Base-by-base conservation (phyloP, 2,797 vertebrate genomes). In the Balearica regulorum region DNA sequence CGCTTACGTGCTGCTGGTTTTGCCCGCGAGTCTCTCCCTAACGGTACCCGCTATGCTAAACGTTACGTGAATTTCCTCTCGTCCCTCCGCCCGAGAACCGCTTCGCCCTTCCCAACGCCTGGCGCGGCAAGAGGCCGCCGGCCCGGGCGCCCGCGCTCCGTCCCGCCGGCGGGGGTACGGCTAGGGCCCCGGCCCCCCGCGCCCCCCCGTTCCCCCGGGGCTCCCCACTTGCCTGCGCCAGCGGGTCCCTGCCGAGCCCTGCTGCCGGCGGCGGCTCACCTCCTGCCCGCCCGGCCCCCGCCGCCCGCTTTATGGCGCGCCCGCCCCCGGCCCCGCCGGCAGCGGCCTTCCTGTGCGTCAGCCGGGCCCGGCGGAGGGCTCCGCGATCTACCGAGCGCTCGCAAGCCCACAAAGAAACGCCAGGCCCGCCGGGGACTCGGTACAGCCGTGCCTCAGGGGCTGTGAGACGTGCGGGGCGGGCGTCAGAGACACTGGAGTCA, bases 281-380 rank as follows among this genome's bases (percentile, higher is more conserved):
- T 35, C 28, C 54, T 9, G 25, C 31, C 43, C 41, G 20, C 13
- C 53, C 12, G 13, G 15, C 21, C 68, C 6, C 16, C 39, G 19
- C 37, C 53, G 41, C 33, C 22, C 33, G 44, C 43, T 80, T 76
- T 76, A 55, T 81, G 20, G 29, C 11, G 57, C 49, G 11, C 84
- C 90, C 69, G 71, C 79, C 43, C 71, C 51, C 54, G 61, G 86
- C 92, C 82, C 95, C 72, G 58, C 90, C 90, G 60, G 87, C 95
- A 33, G 93, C 94, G 83, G 94, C 96, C 95, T 97, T 97, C 97
- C 97, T 96, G 96, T 96, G 94, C 96, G 97, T 97, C 97, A 96
- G 91, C 14, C 58, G 10, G 48, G 28, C 22, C 22, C n/a, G 17
- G 15, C 26, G 6, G 51, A 26, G 26, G 26, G 26, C 53, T 7